Percentiles rank a stretch among this genome's conserved stretches.
Evolutionary conservation across 2,113 vertebrate genomes (phyloP).

Genomic region (Chaetorhynchus papuensis): DNA sequence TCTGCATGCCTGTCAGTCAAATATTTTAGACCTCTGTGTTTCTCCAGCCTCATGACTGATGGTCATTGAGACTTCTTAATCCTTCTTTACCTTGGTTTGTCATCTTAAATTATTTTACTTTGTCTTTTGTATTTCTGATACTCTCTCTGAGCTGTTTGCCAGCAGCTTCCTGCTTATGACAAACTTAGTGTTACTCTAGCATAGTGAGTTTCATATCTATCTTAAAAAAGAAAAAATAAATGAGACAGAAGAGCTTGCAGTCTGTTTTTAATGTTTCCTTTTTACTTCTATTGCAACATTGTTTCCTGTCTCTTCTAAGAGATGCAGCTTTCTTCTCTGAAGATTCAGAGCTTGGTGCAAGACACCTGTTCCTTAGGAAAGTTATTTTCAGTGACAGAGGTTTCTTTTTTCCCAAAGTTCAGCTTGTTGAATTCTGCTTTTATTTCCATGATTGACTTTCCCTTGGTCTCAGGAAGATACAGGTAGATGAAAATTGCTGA

Average conservation of each 20-base stretch:
- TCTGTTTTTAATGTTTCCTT: constrained; percentile 1
- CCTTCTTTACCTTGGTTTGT: not conserved
- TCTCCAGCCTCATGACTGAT: not conserved
- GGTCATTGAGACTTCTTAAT: not conserved
- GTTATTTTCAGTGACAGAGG: not conserved
- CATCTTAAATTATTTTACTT: not conserved
- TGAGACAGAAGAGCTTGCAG: not conserved
- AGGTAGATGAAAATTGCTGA: constrained; percentile 69
- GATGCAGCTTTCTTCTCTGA: not conserved
- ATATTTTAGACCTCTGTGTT: not conserved
- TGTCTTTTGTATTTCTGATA: not conserved
- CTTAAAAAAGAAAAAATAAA: not conserved
- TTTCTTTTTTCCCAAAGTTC: constrained; percentile 67
- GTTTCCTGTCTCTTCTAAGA: not conserved
- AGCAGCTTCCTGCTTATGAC: not conserved
- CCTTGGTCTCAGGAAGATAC: constrained; percentile 79
- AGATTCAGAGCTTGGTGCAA: constrained; percentile 46
- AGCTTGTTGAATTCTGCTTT: constrained; percentile 76
- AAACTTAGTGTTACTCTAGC: not conserved
- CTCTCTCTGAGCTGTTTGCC: not conserved
- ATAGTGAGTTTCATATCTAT: not conserved
- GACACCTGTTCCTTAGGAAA: not conserved
- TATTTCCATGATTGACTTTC: constrained; percentile 79
- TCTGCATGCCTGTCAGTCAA: not conserved
- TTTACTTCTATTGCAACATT: not conserved